These are phyloP conservation scores for Stichopus chloronotus DNA, from an alignment of 35 echinoderm and acorn worm genomes.

Conservation along the genomic window DNA sequence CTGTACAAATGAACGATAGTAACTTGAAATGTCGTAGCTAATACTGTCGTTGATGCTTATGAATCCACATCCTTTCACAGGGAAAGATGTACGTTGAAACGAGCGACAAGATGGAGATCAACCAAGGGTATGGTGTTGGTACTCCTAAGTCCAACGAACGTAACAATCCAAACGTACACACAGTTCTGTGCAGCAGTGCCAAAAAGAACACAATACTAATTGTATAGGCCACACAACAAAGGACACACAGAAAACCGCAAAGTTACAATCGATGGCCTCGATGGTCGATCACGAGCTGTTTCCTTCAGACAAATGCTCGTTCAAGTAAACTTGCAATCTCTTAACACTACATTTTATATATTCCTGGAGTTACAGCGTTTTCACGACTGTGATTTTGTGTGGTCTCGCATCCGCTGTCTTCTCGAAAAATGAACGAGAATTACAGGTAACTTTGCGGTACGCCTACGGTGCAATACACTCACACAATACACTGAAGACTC, in stretches of 20 bases:
- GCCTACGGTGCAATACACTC: slow-evolving; percentile 23
- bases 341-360: slow-evolving; percentile 3
- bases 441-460: slow-evolving; percentile 19
- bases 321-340: background rate
- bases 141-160: too few relatives aligned
- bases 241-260: background rate
- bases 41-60: too few relatives aligned
- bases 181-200: background rate
- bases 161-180: too few relatives aligned
- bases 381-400: background rate
- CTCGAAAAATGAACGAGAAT: slow-evolving; percentile 37
- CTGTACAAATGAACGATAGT: too few relatives aligned
- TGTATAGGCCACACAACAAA: background rate
- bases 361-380: background rate
- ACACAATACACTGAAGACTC: slow-evolving; percentile 7
- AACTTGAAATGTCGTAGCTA: too few relatives aligned
- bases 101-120: too few relatives aligned
- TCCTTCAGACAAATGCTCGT: background rate
- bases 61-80: too few relatives aligned
- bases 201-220: background rate
- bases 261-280: background rate
- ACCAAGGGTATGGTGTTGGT: too few relatives aligned
- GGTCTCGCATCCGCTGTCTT: slow-evolving; percentile 39
- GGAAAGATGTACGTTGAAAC: too few relatives aligned
- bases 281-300: background rate